These are phyloP conservation scores for Mellivora capensis DNA, from an alignment of 2,113 vertebrate species.

Conservation along the genomic window DNA sequence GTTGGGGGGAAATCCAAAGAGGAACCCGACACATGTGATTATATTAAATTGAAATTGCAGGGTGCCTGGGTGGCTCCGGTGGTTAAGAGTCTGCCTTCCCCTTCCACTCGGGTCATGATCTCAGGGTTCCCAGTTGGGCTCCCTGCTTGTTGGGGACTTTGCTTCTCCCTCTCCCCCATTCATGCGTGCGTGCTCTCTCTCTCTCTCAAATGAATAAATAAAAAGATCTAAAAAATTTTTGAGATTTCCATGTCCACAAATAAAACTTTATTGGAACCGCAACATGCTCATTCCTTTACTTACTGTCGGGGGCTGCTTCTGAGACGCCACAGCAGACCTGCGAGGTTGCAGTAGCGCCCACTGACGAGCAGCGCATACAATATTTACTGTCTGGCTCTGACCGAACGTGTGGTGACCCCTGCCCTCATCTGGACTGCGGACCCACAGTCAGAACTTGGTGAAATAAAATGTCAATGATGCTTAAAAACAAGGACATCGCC, in stretches of 20 bases:
- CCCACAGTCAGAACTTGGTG: not conserved
- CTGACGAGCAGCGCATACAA: rapidly evolving
- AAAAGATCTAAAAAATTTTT: not conserved
- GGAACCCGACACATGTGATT: not conserved
- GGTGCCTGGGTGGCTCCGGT: not conserved
- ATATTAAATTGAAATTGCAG: not conserved
- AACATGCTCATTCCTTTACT: not conserved
- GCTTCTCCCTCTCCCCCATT: not conserved
- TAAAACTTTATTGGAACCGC: not conserved
- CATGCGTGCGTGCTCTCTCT: not conserved
- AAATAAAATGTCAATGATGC: not conserved
- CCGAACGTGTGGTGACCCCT: not conserved
- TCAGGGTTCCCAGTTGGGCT: not conserved
- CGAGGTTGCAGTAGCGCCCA: rapidly evolving
- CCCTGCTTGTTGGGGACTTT: too few species aligned
- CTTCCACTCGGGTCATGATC: not conserved
- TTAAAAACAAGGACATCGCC: not conserved
- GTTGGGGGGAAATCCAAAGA: not conserved
- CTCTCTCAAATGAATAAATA: not conserved
- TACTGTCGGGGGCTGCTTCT: not conserved
- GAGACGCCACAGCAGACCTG: rapidly evolving
- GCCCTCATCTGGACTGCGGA: too few species aligned
- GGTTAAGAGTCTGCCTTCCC: not conserved
- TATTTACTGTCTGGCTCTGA: not conserved
- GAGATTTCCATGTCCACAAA: not conserved